Percentiles rank a stretch among this genome's conserved stretches.
These are phyloP conservation scores for Papilio glaucus DNA, from an alignment of 1,140 invertebrate species.

Conservation along the genomic window DNA sequence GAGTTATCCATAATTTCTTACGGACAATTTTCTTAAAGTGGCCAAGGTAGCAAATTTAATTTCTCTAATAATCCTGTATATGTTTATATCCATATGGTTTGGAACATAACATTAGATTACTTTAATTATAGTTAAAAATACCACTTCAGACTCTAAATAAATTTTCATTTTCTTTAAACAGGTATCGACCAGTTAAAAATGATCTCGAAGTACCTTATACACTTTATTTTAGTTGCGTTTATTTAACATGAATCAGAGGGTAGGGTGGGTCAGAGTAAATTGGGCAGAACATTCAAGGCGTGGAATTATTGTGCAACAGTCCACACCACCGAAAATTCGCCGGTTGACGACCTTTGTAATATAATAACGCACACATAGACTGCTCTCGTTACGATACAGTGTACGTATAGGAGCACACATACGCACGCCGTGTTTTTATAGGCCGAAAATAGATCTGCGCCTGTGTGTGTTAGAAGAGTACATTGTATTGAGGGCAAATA, in stretches of 20 bases:
- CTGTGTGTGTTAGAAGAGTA: slow-evolving; percentile 42
- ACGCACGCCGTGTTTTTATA: slow-evolving; percentile 29
- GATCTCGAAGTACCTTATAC: neutral
- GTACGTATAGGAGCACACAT: slow-evolving; percentile 46
- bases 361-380: slow-evolving; percentile 47
- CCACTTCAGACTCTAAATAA: neutral
- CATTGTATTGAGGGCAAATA: slow-evolving; percentile 46
- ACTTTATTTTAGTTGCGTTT: neutral
- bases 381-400: slow-evolving; percentile 42
- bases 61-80: too few species aligned
- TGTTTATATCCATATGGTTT: too few species aligned
- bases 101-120: too few species aligned
- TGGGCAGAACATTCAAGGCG: slow-evolving; percentile 38
- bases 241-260: slow-evolving; percentile 9
- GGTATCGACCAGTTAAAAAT: slow-evolving; percentile 32
- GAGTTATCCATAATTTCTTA: too few species aligned
- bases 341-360: slow-evolving; percentile 59
- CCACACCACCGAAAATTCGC: slow-evolving; percentile 60
- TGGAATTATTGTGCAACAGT: slow-evolving; percentile 59
- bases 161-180: slow-evolving; percentile 25
- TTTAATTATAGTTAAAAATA: too few species aligned
- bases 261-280: slow-evolving; percentile 42
- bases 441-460: slow-evolving; percentile 39
- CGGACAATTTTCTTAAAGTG: too few species aligned
- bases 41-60: too few species aligned